Evolutionary conservation across 2,113 vertebrate genomes (phyloP), one percentile per base, ranked within the genome.

Genomic region (Prunella fulvescens): DNA sequence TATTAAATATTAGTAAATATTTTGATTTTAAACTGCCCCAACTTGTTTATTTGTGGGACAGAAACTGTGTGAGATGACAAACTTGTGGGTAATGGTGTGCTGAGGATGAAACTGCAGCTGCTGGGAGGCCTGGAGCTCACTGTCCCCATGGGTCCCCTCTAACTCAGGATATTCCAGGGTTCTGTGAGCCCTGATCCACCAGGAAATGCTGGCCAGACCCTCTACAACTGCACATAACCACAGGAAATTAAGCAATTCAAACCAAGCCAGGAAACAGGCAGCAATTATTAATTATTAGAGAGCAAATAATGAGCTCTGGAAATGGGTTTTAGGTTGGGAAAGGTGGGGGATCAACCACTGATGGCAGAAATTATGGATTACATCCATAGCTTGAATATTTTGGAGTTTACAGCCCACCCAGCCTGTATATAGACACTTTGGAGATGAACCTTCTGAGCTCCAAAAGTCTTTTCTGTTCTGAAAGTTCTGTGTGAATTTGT

Each of bases 11-110:
- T 5, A 12, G 17, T 3, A 22, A 53, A 81, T 18, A 31, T 14
- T 18, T 3, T 12, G 7, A 7, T 22, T 77, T 82, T 16, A 14
- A 64, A 48, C 10, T 1, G 0, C 15, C 3, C 25, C 33, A 20
- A 4, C 4, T 33, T 11, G 39, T 45, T 72, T 11, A 23, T 8
- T 48, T 35, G 19, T 29, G 44, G 44, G 44, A 57, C 29, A 58
- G 51, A 20, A 57, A 0, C 4, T 25, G 29, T 15, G 18, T 35
- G 60, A 50, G 51, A 7, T 24, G 24, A 26, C 5, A 20, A 50
- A 48, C 3, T 2, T 3, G 25, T 8, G 17, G 51, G 23, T 3
- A 5, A 50, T 12, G 16, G 3, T 1, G 19, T 5, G 66, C 33
- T 16, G 33, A n/a, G 79, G 70, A 6, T 14, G 57, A 20, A 14